phyloP scores from a whole-genome alignment of 2,113 vertebrate genomes.

The Gopherus flavomarginatus region DNA sequence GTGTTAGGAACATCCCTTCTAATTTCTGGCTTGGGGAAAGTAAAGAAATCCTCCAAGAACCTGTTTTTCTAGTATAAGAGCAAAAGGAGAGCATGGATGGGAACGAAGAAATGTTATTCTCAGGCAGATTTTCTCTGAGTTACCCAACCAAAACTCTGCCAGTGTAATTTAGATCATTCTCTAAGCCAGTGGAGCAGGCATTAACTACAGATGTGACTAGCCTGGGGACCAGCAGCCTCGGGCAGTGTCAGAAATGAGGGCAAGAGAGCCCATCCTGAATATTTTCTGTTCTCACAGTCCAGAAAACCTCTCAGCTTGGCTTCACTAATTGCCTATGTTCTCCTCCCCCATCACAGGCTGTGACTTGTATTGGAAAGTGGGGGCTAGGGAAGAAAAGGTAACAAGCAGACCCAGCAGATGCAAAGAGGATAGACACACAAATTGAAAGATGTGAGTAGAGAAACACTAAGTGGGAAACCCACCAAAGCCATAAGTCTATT shows the following conservation, averaged over 20 bases:
- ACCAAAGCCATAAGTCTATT: not conserved
- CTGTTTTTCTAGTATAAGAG: not conserved
- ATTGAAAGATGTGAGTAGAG: not conserved
- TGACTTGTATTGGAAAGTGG: not conserved
- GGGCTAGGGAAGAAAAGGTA: fast-evolving
- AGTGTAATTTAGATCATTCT: constrained; percentile 42
- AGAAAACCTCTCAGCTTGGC: constrained; percentile 14
- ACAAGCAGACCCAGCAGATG: not conserved
- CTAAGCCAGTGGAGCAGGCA: constrained; percentile 44
- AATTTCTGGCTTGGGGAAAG: not conserved
- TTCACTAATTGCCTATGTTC: not conserved
- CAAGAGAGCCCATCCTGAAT: constrained; percentile 50
- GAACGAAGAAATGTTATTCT: constrained; percentile 6
- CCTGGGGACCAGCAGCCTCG: constrained; percentile 38
- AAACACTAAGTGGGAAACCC: not conserved
- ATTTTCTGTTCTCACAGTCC: constrained; percentile 26
- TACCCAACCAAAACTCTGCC: constrained; percentile 44
- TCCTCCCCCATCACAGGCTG: not conserved
- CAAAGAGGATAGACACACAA: not conserved
- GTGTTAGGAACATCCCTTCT: not conserved
- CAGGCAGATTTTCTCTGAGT: not conserved
- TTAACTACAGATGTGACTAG: constrained; percentile 39
- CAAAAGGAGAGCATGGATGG: not conserved
- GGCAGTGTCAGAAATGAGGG: constrained; percentile 51
- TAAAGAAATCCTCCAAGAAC: not conserved